Conservation (phyloP, 2,113 vertebrate species). For the Porphyrio hochstetteri region DNA sequence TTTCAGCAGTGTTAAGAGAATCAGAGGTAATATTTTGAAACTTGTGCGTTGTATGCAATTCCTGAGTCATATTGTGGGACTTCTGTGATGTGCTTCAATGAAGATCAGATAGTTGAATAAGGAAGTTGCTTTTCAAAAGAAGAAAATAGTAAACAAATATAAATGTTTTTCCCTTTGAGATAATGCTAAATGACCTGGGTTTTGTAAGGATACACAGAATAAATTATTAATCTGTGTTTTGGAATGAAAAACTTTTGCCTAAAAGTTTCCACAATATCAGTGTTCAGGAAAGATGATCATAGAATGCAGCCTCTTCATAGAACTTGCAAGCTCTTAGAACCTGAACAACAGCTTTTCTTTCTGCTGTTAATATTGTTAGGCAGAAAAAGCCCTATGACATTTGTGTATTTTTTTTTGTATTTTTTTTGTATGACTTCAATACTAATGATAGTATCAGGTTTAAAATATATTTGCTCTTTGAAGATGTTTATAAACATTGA, state of each 20-base stretch:
- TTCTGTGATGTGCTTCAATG: background rate
- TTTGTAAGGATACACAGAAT: background rate
- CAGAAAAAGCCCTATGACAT: background rate
- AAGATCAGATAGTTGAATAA: background rate
- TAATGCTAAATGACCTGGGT: background rate
- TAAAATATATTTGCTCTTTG: background rate
- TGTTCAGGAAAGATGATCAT: background rate
- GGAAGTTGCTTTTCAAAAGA: background rate
- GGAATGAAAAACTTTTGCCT: background rate
- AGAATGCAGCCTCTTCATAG: background rate
- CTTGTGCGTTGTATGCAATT: background rate
- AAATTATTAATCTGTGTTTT: background rate
- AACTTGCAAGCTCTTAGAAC: background rate
- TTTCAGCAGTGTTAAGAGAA: background rate
- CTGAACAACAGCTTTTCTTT: background rate
- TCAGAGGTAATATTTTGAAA: background rate
- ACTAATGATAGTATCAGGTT: background rate
- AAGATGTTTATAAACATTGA: background rate
- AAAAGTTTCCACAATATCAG: background rate
- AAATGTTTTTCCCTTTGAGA: background rate
- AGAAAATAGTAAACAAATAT: background rate
- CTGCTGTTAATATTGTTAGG: background rate
- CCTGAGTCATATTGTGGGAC: background rate
- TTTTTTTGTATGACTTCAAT: background rate
- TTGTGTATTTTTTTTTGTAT: background rate